Base-by-base conservation (phyloP, 1,140 invertebrate species). In the Caerostris extrusa region DNA sequence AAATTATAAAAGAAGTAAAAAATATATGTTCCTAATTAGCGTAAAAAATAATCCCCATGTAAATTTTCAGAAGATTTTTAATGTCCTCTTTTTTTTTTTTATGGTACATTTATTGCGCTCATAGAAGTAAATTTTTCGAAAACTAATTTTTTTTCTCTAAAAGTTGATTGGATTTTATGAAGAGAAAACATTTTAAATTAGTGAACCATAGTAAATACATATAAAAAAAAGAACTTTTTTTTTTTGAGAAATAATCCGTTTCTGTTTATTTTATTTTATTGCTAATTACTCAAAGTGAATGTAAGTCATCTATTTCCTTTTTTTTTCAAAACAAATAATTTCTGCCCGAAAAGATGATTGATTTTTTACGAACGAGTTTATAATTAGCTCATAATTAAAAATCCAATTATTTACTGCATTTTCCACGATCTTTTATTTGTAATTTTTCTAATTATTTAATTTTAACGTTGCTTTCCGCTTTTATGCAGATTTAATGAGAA, bases 401-500 rank as follows among this genome's bases (percentile, higher is more conserved):
- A 85, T 85, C 55, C 58, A 85, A 85, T 85, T 85, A 85, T 85
- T 85, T 85, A 58, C 71, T 77, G 57, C 56, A n/a, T 58, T 85
- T 85, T 81, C 53, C 19, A 7, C 10, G 34, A 34, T 34, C 71
- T 77, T 77, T 77, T 53, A 50, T 50, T 3, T 77, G 34, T 50
- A 77, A 50, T 77, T 77, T 77, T 77, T 77, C 71, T 77, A 77
- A 77, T 77, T 77, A 77, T 7, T 12, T 12, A n/a, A n/a, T n/a
- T n/a, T n/a, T n/a, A 77, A 77, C 12, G 71, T 12, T 69, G 67
- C 4, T 19, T 34, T 69, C 17, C n/a, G 67, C 67, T 34, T 2
- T 0, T 19, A n/a, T 19, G 34, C 8, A 17, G 71, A 14, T 12
- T 77, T 77, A 77, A 77, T 77, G 71, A 77, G 34, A 77, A 77